Percentiles rank a stretch among this genome's conserved stretches.
Conservation (phyloP, 2,888 invertebrate species). For the Drosophila infuscata region DNA sequence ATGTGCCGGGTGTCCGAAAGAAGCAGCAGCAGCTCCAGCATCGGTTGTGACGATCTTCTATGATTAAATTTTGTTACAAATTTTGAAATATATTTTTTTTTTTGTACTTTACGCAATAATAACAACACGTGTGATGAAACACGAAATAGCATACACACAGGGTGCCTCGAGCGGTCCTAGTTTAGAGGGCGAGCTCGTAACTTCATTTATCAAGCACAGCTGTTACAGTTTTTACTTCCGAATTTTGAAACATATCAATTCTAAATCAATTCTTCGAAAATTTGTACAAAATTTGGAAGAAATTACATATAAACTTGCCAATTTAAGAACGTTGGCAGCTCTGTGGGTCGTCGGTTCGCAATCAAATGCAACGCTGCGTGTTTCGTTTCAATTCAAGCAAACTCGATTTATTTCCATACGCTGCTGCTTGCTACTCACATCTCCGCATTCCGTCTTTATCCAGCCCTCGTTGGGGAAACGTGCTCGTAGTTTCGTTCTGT, state of each 20-base stretch:
- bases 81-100: slow-evolving; percentile 56
- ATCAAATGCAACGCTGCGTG: slow-evolving; percentile 37
- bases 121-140: slow-evolving; percentile 73
- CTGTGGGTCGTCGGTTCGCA: slow-evolving; percentile 10
- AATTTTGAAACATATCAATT: slow-evolving; percentile 42
- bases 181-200: slow-evolving; percentile 25
- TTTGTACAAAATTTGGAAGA: slow-evolving; percentile 17
- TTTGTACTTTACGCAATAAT: slow-evolving; percentile 73
- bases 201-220: slow-evolving; percentile 21
- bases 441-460: slow-evolving; percentile 34
- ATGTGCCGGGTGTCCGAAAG: slow-evolving; percentile 26
- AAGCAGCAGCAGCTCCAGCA: slow-evolving; percentile 35
- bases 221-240: slow-evolving; percentile 35
- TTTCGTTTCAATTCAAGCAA: slow-evolving; percentile 35
- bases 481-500: slow-evolving; percentile 69
- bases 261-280: slow-evolving; percentile 15
- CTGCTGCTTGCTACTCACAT: slow-evolving; percentile 20
- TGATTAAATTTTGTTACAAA: slow-evolving; percentile 68
- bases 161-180: slow-evolving; percentile 29
- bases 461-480: slow-evolving; percentile 70
- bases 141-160: slow-evolving; percentile 44
- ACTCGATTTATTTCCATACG: slow-evolving; percentile 10
- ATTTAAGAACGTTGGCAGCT: slow-evolving; percentile 34
- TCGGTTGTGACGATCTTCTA: slow-evolving; percentile 49
- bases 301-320: slow-evolving; percentile 31